Conservation (phyloP, 2,797 vertebrate species). For the Brachyrhaphis roseni region DNA sequence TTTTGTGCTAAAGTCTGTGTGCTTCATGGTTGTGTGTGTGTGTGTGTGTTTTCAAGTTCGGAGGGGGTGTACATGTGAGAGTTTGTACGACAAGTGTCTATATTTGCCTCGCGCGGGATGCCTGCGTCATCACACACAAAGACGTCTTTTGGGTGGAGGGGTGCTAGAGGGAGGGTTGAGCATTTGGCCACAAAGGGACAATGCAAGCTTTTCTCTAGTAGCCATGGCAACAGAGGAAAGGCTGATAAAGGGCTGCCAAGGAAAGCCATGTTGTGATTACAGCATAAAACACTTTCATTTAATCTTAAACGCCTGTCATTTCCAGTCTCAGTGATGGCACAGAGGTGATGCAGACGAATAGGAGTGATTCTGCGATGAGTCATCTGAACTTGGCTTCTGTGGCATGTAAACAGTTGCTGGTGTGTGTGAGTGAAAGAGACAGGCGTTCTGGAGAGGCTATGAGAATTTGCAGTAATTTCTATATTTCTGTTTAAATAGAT, state of each 20-base stretch:
- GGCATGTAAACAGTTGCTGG: conserved; percentile 6
- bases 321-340: conserved; percentile 17
- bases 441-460: background rate
- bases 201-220: conserved; percentile 77
- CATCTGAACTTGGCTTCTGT: conserved; percentile 41
- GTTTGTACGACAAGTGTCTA: conserved; percentile 45
- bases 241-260: conserved; percentile 75
- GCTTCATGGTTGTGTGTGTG: conserved; percentile 16
- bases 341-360: conserved; percentile 26
- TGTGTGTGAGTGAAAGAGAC: background rate
- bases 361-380: conserved; percentile 20
- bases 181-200: conserved; percentile 73
- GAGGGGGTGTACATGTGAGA: conserved; percentile 9
- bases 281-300: conserved; percentile 62
- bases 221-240: conserved; percentile 76
- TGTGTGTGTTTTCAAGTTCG: background rate
- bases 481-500: background rate
- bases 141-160: conserved; percentile 11
- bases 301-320: conserved; percentile 46
- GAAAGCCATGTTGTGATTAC: conserved; percentile 71
- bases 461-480: conserved; percentile 1
- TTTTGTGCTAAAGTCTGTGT: conserved; percentile 19
- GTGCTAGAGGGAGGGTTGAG: background rate
- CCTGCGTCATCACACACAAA: conserved; percentile 65
- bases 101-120: conserved; percentile 48